Conservation (phyloP, 2,888 invertebrate genomes). For the Aspidapion aeneum region DNA sequence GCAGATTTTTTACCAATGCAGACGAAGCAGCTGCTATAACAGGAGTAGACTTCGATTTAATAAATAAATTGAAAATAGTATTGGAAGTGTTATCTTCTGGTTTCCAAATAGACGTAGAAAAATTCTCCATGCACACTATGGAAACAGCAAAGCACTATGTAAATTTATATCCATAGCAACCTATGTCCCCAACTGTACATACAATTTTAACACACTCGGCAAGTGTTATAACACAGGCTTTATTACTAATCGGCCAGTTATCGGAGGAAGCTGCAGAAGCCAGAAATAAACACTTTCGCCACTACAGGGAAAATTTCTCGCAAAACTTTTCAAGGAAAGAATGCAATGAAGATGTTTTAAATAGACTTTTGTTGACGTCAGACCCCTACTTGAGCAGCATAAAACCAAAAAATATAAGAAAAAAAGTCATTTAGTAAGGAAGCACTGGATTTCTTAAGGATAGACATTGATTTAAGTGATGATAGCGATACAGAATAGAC, state of each 20-base stretch:
- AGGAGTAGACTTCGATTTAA: not conserved
- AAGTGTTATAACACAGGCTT: constrained; percentile 29
- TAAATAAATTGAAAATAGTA: not conserved
- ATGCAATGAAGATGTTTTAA: constrained; percentile 1
- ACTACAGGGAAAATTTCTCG: not conserved
- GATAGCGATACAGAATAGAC: not conserved
- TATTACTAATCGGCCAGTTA: constrained; percentile 30
- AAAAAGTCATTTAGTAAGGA: not conserved
- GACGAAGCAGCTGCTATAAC: not conserved
- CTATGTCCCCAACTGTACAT: constrained; percentile 23
- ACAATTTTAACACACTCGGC: constrained; percentile 32
- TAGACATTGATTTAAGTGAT: not conserved
- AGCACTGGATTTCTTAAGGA: not conserved
- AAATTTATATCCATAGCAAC: constrained; percentile 17
- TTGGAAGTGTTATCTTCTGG: not conserved
- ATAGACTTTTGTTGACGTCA: constrained; percentile 10
- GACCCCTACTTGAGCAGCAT: constrained; percentile 6
- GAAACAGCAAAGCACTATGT: not conserved
- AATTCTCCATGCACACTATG: not conserved
- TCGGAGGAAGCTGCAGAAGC: constrained; percentile 30
- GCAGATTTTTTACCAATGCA: not conserved
- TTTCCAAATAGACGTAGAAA: not conserved
- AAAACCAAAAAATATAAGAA: not conserved
- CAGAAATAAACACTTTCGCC: constrained; percentile 4
- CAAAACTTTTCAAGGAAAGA: not conserved